These are phyloP conservation scores for Copidosoma floridanum DNA, from an alignment of 1,140 invertebrate genomes.

Conservation along the genomic window DNA sequence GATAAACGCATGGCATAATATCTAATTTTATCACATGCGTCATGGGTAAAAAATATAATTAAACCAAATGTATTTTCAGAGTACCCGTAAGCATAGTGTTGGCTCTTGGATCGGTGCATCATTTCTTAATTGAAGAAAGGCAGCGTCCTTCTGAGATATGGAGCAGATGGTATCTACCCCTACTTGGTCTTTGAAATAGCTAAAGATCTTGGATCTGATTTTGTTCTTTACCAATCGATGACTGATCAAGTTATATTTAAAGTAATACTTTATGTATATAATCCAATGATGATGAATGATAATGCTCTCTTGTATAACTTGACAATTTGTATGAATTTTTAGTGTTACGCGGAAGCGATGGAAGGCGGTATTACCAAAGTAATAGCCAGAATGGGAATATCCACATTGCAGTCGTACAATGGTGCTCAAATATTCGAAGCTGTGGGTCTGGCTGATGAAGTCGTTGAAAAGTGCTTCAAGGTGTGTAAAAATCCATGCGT, in stretches of 20 bases:
- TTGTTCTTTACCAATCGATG: slow-evolving; percentile 71
- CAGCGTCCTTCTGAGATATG: slow-evolving; percentile 92
- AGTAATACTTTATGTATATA: slow-evolving; percentile 53
- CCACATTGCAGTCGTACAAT: slow-evolving; percentile 98
- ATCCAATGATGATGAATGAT: neutral
- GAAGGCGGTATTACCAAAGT: slow-evolving; percentile 84
- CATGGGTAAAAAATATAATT: neutral
- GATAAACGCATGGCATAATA: slow-evolving; percentile 60
- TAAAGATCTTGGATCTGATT: slow-evolving; percentile 76
- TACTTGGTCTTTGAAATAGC: slow-evolving; percentile 95
- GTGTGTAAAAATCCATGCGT: slow-evolving; percentile 40
- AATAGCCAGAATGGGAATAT: slow-evolving; percentile 99
- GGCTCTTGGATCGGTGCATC: slow-evolving; percentile 91
- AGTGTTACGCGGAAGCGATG: slow-evolving; percentile 71
- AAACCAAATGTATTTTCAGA: too few species aligned
- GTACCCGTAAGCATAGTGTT: slow-evolving; percentile 82
- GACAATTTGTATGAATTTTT: slow-evolving; percentile 6
- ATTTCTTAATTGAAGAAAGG: slow-evolving; percentile 91
- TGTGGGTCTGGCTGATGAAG: slow-evolving; percentile 88
- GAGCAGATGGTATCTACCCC: slow-evolving; percentile 96
- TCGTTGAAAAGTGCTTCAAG: slow-evolving; percentile 93
- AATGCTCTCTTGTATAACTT: neutral
- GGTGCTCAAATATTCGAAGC: slow-evolving; percentile 99
- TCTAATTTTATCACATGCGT: neutral
- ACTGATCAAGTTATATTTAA: slow-evolving; percentile 83